A percentile compares a stretch with the other conserved stretches of the same genome.
phyloP scores from a whole-genome alignment of 2,797 vertebrate species.

The Sebastes elongatus region DNA sequence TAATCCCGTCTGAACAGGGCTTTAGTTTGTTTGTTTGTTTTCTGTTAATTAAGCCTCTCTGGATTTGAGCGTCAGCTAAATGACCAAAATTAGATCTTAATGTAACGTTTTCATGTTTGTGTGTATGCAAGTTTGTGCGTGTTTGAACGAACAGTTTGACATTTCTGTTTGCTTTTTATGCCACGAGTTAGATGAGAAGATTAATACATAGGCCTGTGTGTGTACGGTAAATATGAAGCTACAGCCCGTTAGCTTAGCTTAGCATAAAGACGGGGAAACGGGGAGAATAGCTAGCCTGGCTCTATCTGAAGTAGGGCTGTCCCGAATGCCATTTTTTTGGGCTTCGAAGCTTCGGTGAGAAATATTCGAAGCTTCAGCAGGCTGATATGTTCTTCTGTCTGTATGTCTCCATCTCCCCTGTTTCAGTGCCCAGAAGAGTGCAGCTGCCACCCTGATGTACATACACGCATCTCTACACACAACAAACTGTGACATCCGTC shows the following conservation, averaged over 20 bases:
- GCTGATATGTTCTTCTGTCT: too few relatives aligned
- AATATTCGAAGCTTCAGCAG: too few relatives aligned
- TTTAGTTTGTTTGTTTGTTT: constrained; percentile 20
- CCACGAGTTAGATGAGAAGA: not conserved
- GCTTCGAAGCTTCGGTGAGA: too few relatives aligned
- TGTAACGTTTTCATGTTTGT: not conserved
- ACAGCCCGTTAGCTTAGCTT: not conserved
- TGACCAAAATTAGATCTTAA: not conserved
- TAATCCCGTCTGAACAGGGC: constrained; percentile 21
- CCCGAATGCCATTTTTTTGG: too few relatives aligned
- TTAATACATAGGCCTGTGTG: accelerated
- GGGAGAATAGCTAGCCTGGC: not conserved
- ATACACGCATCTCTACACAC: too few relatives aligned
- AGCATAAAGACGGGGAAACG: not conserved
- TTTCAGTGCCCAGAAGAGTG: too few relatives aligned
- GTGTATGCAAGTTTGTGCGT: not conserved
- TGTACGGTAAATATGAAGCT: not conserved
- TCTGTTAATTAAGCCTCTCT: constrained; percentile 16
- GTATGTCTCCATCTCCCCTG: too few relatives aligned
- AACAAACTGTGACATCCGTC: too few relatives aligned
- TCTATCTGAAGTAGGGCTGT: not conserved
- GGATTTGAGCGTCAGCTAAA: constrained; percentile 10
- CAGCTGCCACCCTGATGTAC: too few relatives aligned
- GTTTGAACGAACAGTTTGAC: not conserved
- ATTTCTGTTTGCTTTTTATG: not conserved